phyloP scores from a whole-genome alignment of 2,797 vertebrate genomes.

The Acanthiza pusilla region DNA sequence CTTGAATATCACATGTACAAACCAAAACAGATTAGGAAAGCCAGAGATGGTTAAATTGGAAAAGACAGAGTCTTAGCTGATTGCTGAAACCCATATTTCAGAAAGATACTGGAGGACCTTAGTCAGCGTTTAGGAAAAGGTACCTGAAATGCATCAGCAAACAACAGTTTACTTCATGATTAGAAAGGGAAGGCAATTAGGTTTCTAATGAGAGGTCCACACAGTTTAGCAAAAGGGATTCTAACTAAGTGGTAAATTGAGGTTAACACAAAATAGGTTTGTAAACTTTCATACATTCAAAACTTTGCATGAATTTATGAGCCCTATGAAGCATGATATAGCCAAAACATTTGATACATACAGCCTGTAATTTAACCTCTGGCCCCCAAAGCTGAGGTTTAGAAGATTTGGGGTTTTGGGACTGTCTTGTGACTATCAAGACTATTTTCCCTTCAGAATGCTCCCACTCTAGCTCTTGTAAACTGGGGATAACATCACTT shows the following conservation, averaged over 20 bases:
- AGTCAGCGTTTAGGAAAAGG: neutral
- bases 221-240: neutral
- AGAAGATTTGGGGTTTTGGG: neutral
- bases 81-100: neutral
- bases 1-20: neutral
- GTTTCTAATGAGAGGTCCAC: neutral
- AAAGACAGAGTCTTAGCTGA: neutral
- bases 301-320: neutral
- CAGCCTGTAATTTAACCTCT: neutral
- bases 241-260: neutral
- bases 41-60: neutral
- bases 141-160: neutral
- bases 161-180: neutral
- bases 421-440: neutral
- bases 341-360: neutral
- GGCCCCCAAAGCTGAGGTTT: neutral
- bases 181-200: neutral
- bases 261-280: neutral
- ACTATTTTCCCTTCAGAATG: neutral
- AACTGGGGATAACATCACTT: rapidly evolving
- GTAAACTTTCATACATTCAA: neutral
- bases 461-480: neutral
- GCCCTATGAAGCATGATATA: neutral
- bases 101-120: neutral
- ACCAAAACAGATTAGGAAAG: neutral